Percentiles rank a stretch among this genome's conserved stretches.
Evolutionary conservation across 2,888 invertebrate genomes (phyloP).

Genomic region (Ectemnius continuus): DNA sequence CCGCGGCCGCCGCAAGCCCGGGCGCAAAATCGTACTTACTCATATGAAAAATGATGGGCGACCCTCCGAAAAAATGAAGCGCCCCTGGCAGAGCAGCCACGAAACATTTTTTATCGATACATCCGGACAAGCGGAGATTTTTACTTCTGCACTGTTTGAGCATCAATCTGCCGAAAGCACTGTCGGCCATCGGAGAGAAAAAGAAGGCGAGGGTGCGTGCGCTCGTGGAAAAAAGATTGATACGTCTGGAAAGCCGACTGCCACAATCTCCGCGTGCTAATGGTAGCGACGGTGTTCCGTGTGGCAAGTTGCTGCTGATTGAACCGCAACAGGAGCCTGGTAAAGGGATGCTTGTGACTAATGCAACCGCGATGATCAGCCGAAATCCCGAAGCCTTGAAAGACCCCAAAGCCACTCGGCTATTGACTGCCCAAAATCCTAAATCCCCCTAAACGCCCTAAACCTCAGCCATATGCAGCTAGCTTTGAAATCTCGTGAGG

Average conservation of each 20-base stretch:
- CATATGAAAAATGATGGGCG: conserved; percentile 45
- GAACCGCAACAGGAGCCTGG: neutral
- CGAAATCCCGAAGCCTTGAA: too few relatives aligned
- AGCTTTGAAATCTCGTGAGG: too few relatives aligned
- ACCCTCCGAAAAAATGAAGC: conserved; percentile 32
- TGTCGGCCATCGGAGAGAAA: neutral
- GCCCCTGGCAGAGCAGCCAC: neutral
- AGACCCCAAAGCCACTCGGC: too few relatives aligned
- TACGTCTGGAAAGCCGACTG: conserved; percentile 11
- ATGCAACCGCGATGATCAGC: neutral
- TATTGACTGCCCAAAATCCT: too few relatives aligned
- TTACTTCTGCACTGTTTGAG: conserved; percentile 14
- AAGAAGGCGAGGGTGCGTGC: neutral
- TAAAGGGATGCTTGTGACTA: neutral
- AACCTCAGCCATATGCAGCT: too few relatives aligned
- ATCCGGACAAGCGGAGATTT: conserved; percentile 28
- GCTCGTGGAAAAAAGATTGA: conserved; percentile 33
- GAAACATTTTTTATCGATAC: conserved; percentile 6
- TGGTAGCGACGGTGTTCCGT: conserved; percentile 4
- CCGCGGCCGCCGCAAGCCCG: conserved; percentile 24
- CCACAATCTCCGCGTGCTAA: conserved; percentile 23
- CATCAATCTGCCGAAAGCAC: conserved; percentile 23
- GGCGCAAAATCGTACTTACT: conserved; percentile 27
- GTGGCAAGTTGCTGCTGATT: conserved; percentile 14
- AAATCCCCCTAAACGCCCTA: too few relatives aligned